phyloP scores from a whole-genome alignment of 1,140 invertebrate genomes.

The Heliconius melpomene region DNA sequence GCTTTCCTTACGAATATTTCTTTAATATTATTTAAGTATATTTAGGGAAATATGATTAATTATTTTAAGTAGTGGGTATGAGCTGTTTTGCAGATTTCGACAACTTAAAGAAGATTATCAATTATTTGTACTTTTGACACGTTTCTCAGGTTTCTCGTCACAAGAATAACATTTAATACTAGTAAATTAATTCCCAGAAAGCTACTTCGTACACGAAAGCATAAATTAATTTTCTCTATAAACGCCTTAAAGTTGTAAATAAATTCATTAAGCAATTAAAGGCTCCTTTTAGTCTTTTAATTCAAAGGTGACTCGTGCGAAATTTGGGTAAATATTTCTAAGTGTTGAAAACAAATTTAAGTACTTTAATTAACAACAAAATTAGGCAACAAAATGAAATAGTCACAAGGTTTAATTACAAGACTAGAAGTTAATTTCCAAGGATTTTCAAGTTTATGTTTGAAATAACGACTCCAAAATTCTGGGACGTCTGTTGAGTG shows the following conservation, averaged over 20 bases:
- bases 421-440: conserved; percentile 8
- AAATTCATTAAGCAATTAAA: neutral
- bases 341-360: neutral
- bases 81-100: too few species aligned
- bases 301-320: neutral
- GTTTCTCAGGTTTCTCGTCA: neutral
- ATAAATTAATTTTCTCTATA: conserved; percentile 4
- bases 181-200: neutral
- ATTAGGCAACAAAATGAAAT: conserved; percentile 8
- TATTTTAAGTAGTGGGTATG: too few species aligned
- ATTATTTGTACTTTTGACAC: neutral
- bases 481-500: conserved; percentile 5
- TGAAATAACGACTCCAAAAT: neutral
- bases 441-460: conserved; percentile 12
- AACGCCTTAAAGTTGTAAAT: neutral
- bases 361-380: conserved; percentile 14
- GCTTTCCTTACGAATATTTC: too few species aligned
- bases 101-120: too few species aligned
- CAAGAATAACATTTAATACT: neutral
- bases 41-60: too few species aligned
- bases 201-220: neutral
- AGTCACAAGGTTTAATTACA: conserved; percentile 13
- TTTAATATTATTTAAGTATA: too few species aligned
- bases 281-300: conserved; percentile 2
- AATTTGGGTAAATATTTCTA: conserved; percentile 2